phyloP scores from a whole-genome alignment of 2,888 invertebrate genomes.

The Ecliptopera silaceata region DNA sequence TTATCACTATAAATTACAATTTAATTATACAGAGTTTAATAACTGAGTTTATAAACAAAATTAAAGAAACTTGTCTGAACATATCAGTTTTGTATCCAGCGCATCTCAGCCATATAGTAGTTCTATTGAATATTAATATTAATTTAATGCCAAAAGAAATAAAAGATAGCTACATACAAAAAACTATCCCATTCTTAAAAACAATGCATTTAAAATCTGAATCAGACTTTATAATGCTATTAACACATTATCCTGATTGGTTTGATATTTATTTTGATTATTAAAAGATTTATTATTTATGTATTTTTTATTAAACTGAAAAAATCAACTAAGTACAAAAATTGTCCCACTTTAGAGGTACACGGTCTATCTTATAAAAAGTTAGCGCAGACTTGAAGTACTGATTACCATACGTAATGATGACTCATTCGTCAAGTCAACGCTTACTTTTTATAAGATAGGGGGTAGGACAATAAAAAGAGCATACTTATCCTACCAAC shows the following conservation, averaged over 20 bases:
- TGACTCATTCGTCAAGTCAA: no score
- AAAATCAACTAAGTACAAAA: conserved; percentile 1
- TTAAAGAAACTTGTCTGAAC: conserved; percentile 45
- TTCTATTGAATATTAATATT: conserved; percentile 61
- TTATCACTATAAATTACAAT: conserved; percentile 59
- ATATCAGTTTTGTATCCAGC: conserved; percentile 55
- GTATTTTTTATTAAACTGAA: conserved; percentile 3
- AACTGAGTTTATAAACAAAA: conserved; percentile 47
- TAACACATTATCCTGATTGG: conserved; percentile 73
- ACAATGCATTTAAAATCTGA: conserved; percentile 47
- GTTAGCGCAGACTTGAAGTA: not conserved
- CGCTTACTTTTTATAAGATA: no score
- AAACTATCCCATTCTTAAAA: conserved; percentile 47
- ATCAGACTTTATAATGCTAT: conserved; percentile 61
- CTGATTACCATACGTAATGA: no score
- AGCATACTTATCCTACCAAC: no score
- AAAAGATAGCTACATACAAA: conserved; percentile 44
- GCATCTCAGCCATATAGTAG: conserved; percentile 49
- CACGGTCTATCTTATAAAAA: not conserved
- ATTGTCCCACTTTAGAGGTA: not conserved
- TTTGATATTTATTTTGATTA: conserved; percentile 58
- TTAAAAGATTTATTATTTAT: conserved; percentile 10
- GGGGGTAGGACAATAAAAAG: no score
- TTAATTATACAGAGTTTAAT: conserved; percentile 51
- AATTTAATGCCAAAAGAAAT: conserved; percentile 40